Evolutionary conservation across 2,113 vertebrate genomes (phyloP).

Genomic region (Dunckerocampus dactyliophorus): DNA sequence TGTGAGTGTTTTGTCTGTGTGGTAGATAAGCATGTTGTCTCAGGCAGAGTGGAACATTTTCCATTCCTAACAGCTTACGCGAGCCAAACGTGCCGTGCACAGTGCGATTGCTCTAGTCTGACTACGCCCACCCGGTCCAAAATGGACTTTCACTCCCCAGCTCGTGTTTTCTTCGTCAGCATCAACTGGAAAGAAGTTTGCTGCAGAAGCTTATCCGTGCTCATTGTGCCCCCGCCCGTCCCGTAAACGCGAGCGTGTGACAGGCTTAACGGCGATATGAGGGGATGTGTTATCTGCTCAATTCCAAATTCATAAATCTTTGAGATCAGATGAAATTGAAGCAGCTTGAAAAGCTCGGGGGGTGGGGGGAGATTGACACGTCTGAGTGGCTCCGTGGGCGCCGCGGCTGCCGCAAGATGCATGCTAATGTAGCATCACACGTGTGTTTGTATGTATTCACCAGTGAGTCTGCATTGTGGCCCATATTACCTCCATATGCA

Average conservation of each 20-base stretch:
- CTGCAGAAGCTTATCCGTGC: conserved; percentile 18
- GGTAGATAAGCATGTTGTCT: too few relatives aligned
- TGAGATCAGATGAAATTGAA: conserved; percentile 70
- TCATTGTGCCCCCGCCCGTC: conserved; percentile 10
- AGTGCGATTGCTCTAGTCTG: too few relatives aligned
- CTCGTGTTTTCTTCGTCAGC: not conserved
- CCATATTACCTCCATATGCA: conserved; percentile 17
- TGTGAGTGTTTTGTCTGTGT: too few relatives aligned
- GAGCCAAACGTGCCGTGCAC: too few relatives aligned
- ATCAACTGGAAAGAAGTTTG: not conserved
- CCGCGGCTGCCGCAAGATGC: conserved; percentile 23
- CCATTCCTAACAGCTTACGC: too few relatives aligned
- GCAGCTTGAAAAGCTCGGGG: conserved; percentile 59
- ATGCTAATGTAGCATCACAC: conserved; percentile 50
- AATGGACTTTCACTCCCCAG: too few relatives aligned
- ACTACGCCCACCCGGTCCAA: too few relatives aligned
- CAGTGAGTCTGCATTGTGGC: conserved; percentile 19
- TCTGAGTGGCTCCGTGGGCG: conserved; percentile 56
- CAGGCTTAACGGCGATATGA: conserved; percentile 61
- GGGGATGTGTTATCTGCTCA: conserved; percentile 67
- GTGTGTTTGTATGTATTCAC: conserved; percentile 27
- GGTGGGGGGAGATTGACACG: conserved; percentile 48
- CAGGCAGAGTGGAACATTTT: too few relatives aligned
- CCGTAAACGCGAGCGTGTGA: conserved; percentile 26
- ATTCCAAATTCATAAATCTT: conserved; percentile 72